Evolutionary conservation across 2,113 vertebrate species (phyloP), one percentile per base, ranked within the genome.

Genomic region (Danionella cerebrum): DNA sequence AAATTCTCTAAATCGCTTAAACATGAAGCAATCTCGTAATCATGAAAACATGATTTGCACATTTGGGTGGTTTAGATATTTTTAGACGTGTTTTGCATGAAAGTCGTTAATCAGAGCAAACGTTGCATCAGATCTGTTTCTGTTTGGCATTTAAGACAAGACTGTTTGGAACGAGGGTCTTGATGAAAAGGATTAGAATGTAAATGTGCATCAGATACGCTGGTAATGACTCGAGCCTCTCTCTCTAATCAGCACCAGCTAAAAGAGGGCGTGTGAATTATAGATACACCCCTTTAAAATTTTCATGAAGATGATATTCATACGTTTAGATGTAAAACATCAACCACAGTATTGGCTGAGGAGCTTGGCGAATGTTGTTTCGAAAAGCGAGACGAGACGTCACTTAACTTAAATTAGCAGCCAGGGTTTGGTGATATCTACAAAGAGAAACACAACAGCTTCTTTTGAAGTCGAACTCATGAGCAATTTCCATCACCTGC

Each of bases 261-360:
- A 25, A 67, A 39, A 55, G 21, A 24, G 35, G 36, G 27, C 13
- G 11, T 16, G 62, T 73, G 55, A 73, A 67, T 77, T 70, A 77
- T 77, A 64, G 21, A 71, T 73, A 48, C 36, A 60, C 12, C 6
- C 14, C 18, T 21, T 6, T 52, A 35, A 53, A 71, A 70, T 33
- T 64, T 73, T 73, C 44, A 57, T 73, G 65, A 45, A 73, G 62
- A 70, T 51, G 63, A 66, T 76, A 69, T 72, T 76, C 62, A 70
- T 66, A 63, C 63, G 44, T 70, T 73, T 39, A 73, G 41, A 67
- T 73, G 74, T 76, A 66, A 57, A 67, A 73, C 67, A 67, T 67
- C 36, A 33, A 33, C 50, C 12, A 16, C 55, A 54, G 47, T 62
- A 50, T 19, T 60, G 53, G 65, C 11, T 14, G 22, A 16, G 19